Conservation (phyloP, 2,888 invertebrate species). For the Andrena minutula region DNA sequence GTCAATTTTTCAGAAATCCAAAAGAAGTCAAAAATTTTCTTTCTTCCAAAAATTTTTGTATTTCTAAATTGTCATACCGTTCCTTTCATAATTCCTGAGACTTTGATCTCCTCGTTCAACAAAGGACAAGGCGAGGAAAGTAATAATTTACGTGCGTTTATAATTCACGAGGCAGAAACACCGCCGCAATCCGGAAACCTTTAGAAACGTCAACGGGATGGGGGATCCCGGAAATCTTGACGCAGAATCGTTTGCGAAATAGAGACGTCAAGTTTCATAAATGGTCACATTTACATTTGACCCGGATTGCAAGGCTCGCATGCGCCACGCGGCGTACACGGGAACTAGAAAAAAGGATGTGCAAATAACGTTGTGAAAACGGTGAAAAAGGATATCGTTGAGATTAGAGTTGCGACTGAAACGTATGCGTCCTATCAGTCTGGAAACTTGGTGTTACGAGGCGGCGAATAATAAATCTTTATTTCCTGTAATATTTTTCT, state of each 20-base stretch:
- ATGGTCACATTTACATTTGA: slow-evolving; percentile 66
- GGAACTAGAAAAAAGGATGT: slow-evolving; percentile 17
- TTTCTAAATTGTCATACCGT: too few species aligned
- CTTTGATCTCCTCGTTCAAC: neutral
- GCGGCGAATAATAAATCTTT: too few species aligned
- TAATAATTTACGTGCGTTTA: slow-evolving; percentile 38
- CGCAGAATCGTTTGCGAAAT: slow-evolving; percentile 59
- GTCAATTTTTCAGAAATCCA: too few species aligned
- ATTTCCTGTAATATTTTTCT: too few species aligned
- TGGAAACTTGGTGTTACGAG: neutral
- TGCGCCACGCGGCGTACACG: slow-evolving; percentile 1
- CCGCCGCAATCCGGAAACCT: slow-evolving; percentile 32
- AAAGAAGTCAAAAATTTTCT: too few species aligned
- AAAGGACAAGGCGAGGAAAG: neutral
- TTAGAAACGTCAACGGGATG: slow-evolving; percentile 54
- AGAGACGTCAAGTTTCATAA: slow-evolving; percentile 66
- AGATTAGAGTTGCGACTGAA: neutral
- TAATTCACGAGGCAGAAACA: slow-evolving; percentile 32
- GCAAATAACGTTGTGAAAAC: slow-evolving; percentile 14
- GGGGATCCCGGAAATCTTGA: slow-evolving; percentile 55
- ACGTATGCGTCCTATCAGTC: neutral
- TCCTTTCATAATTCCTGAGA: too few species aligned
- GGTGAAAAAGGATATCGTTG: neutral
- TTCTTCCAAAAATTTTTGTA: too few species aligned
- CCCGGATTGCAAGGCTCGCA: slow-evolving; percentile 48